These are phyloP conservation scores for Nemotelus nigrinus DNA, from an alignment of 2,888 invertebrate species.

Conservation along the genomic window DNA sequence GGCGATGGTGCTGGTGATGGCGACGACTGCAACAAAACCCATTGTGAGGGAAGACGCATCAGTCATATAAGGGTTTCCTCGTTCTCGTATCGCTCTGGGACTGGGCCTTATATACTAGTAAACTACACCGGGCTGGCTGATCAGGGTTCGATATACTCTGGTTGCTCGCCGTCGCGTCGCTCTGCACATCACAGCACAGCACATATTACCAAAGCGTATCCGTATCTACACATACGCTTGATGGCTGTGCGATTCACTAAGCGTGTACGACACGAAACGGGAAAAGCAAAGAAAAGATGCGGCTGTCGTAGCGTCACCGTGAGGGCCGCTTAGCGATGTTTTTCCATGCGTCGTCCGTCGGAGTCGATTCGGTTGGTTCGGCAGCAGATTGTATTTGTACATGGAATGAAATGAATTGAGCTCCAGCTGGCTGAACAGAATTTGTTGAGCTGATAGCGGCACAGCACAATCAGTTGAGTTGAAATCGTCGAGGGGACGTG, in stretches of 20 bases:
- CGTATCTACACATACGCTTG: too few species aligned
- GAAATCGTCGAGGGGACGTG: constrained; percentile 24
- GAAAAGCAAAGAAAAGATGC: constrained; percentile 3
- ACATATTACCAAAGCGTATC: too few species aligned
- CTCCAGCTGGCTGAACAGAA: background rate
- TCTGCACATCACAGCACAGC: too few species aligned
- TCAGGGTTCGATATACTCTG: constrained; percentile 17
- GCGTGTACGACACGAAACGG: background rate
- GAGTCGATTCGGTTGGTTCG: background rate
- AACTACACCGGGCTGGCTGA: background rate
- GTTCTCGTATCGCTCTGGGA: background rate
- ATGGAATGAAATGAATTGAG: background rate
- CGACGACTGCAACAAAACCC: background rate
- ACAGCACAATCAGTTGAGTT: constrained; percentile 35
- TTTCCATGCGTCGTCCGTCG: background rate
- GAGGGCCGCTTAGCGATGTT: too few species aligned
- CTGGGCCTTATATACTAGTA: background rate
- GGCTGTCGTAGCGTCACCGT: background rate
- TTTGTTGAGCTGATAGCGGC: constrained; percentile 24
- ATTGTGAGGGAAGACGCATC: background rate
- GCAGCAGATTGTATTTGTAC: background rate
- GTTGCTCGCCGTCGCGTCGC: background rate
- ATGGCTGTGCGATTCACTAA: too few species aligned
- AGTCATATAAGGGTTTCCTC: background rate
- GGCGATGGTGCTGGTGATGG: background rate